Percentiles rank a stretch among this genome's conserved stretches.
Conservation (phyloP, 2,888 invertebrate species). For the Sepioteuthis lessoniana region DNA sequence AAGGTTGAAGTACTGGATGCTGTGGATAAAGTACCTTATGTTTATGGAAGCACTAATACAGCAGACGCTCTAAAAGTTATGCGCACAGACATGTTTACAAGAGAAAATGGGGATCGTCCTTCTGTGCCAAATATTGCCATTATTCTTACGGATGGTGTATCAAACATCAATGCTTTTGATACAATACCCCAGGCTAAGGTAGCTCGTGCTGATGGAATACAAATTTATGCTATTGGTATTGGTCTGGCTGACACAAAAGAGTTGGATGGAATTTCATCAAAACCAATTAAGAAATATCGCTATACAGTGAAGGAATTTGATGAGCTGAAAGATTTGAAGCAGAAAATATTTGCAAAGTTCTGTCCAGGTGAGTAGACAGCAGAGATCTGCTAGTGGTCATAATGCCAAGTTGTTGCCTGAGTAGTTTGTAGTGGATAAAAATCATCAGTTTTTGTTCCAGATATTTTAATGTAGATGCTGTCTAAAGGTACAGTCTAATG, state of each 20-base stretch:
- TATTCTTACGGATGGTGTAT: conserved; percentile 67
- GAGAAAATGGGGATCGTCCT: conserved; percentile 57
- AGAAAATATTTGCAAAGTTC: conserved; percentile 52
- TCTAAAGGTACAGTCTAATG: not conserved
- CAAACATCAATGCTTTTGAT: conserved; percentile 61
- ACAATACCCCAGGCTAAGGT: conserved; percentile 64
- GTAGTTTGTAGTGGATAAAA: not conserved
- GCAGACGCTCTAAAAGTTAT: conserved; percentile 55
- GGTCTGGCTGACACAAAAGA: conserved; percentile 60
- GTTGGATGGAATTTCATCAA: conserved; percentile 59
- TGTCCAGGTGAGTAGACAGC: conserved; percentile 52
- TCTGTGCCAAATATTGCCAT: conserved; percentile 60
- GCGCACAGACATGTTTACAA: conserved; percentile 56
- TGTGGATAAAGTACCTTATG: conserved; percentile 54
- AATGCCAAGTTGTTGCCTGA: not conserved
- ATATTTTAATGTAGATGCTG: not conserved
- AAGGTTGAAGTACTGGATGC: conserved; percentile 56
- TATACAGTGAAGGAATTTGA: conserved; percentile 58
- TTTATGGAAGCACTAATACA: conserved; percentile 58
- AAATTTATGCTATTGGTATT: conserved; percentile 61
- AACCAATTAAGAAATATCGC: conserved; percentile 57
- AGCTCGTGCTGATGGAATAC: conserved; percentile 55
- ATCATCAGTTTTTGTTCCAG: not conserved
- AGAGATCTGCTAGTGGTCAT: not conserved
- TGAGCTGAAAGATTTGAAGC: conserved; percentile 54